A percentile compares a stretch with the other conserved stretches of the same genome.
Evolutionary conservation across 2,888 invertebrate species (phyloP).

Genomic region (Gari tellinella): DNA sequence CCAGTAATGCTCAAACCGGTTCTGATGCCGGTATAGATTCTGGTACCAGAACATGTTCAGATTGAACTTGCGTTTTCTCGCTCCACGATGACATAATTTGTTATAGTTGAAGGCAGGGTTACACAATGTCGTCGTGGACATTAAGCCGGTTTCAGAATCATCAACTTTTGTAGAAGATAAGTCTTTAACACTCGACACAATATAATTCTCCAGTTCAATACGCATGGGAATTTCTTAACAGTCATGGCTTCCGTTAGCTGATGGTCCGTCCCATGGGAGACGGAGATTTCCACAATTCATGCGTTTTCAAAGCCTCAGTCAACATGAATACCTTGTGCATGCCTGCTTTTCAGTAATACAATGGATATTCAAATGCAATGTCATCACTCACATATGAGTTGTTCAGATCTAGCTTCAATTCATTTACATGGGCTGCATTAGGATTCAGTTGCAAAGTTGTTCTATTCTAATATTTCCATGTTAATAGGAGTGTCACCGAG

Average conservation of each 20-base stretch:
- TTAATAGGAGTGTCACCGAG: too few relatives aligned
- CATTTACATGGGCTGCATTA: too few relatives aligned
- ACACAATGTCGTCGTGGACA: conserved; percentile 39
- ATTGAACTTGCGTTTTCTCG: conserved; percentile 73
- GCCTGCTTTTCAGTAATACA: too few relatives aligned
- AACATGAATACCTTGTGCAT: too few relatives aligned
- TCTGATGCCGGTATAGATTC: conserved; percentile 73
- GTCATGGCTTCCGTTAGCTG: conserved; percentile 16
- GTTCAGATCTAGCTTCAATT: too few relatives aligned
- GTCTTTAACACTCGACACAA: conserved; percentile 9
- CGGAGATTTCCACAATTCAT: not conserved
- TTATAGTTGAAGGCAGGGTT: conserved; percentile 58
- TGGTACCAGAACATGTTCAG: conserved; percentile 78
- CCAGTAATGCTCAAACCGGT: conserved; percentile 75
- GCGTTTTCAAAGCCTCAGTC: not conserved
- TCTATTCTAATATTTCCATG: too few relatives aligned
- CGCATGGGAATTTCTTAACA: conserved; percentile 15
- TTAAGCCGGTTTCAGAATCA: conserved; percentile 47
- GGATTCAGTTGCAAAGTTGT: too few relatives aligned
- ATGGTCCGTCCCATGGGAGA: conserved; percentile 6
- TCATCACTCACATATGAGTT: too few relatives aligned
- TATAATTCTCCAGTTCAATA: conserved; percentile 20
- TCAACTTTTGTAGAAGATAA: conserved; percentile 11
- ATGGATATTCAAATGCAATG: too few relatives aligned
- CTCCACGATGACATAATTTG: conserved; percentile 48